A percentile compares a stretch with the other conserved stretches of the same genome.
These are phyloP conservation scores for Caranx melampygus DNA, from an alignment of 2,113 vertebrate genomes.

Conservation along the genomic window DNA sequence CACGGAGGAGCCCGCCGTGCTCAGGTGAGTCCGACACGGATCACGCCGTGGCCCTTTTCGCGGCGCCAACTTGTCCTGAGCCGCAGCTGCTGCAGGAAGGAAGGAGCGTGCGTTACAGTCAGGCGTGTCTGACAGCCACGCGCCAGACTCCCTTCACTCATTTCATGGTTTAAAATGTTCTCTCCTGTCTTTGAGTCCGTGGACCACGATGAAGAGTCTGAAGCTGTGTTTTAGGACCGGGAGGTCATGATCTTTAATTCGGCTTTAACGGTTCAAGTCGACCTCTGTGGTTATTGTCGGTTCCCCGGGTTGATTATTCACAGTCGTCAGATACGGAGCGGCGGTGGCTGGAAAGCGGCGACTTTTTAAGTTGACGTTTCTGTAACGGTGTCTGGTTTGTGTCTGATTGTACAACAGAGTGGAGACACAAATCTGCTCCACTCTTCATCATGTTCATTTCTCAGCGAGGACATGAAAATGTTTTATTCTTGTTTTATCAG, in stretches of 20 bases:
- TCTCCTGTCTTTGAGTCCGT: neutral
- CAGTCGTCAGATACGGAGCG: neutral
- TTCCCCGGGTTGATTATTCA: neutral
- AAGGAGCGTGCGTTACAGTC: slow-evolving; percentile 34
- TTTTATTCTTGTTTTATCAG: neutral
- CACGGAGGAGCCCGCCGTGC: slow-evolving; percentile 23
- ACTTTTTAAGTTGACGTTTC: slow-evolving; percentile 9
- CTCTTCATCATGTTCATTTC: neutral
- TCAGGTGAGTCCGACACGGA: slow-evolving; percentile 64
- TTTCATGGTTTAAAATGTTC: neutral
- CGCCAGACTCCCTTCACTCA: slow-evolving; percentile 25
- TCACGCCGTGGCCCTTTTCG: neutral
- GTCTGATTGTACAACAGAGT: neutral
- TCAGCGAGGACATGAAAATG: neutral
- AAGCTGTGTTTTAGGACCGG: rapidly evolving
- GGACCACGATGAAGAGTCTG: rapidly evolving
- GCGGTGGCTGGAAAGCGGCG: neutral
- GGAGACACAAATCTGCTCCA: neutral
- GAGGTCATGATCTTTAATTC: rapidly evolving
- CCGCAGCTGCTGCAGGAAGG: slow-evolving; percentile 47
- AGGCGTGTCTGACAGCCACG: slow-evolving; percentile 60
- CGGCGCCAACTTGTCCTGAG: slow-evolving; percentile 7
- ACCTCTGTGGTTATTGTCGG: neutral
- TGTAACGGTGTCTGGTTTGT: neutral
- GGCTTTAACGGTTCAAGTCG: rapidly evolving